Percentiles rank a stretch among this genome's conserved stretches.
phyloP scores from a whole-genome alignment of 1,140 invertebrate species.

The Vanessa tameamea region DNA sequence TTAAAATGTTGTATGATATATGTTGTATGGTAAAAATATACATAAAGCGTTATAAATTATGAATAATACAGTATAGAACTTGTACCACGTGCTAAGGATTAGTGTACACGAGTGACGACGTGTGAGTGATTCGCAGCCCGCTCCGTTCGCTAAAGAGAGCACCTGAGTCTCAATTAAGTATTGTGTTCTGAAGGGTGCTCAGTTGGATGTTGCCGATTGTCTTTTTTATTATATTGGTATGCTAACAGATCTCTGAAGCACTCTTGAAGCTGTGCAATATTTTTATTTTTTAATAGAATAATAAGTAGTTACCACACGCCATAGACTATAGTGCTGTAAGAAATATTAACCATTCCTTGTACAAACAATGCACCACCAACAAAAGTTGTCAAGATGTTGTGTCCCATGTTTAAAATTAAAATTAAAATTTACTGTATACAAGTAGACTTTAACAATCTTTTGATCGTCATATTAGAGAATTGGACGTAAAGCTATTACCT shows the following conservation, averaged over 20 bases:
- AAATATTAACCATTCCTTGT: no score
- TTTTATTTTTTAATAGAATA: no score
- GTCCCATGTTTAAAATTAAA: no score
- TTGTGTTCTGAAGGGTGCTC: conserved; percentile 23
- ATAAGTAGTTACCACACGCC: no score
- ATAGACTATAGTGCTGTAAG: no score
- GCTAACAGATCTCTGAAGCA: neutral
- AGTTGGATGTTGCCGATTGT: conserved; percentile 12
- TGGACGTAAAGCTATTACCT: no score
- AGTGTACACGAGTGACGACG: conserved; percentile 34
- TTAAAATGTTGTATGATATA: no score
- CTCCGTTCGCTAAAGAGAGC: conserved; percentile 28
- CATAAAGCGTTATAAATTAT: neutral
- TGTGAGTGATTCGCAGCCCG: conserved; percentile 37
- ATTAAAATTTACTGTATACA: no score
- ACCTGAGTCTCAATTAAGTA: conserved; percentile 45
- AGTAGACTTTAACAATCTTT: no score
- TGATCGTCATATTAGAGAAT: no score
- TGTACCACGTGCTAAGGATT: conserved; percentile 13
- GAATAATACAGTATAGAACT: neutral
- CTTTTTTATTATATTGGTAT: conserved; percentile 7
- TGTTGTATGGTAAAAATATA: neutral
- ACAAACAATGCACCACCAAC: no score
- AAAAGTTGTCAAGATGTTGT: no score
- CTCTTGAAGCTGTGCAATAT: neutral